These are phyloP conservation scores for Phylloscopus trochiloides DNA, from an alignment of 2,113 vertebrate species.

Conservation along the genomic window DNA sequence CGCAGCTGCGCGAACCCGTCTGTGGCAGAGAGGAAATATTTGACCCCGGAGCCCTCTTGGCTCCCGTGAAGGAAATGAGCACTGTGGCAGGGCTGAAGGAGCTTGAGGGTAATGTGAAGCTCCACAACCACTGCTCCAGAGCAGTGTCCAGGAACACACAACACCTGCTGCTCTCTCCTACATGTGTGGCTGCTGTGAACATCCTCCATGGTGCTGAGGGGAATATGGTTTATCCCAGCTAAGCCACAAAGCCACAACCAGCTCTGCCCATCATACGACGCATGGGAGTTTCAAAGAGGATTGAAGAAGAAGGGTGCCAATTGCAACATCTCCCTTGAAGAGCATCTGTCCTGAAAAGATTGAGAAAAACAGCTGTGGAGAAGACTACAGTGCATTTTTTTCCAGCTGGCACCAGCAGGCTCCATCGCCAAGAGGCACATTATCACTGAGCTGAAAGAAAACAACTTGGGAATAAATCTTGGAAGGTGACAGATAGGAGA, in stretches of 20 bases:
- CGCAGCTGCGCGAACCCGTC: not conserved
- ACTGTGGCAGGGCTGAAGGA: not conserved
- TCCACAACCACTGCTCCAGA: rapidly evolving
- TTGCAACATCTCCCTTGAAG: not conserved
- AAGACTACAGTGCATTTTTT: constrained; percentile 4
- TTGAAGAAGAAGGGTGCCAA: constrained; percentile 2
- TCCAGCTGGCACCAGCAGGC: constrained; percentile 43
- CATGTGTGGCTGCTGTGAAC: not conserved
- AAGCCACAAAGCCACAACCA: not conserved
- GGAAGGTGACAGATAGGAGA: not conserved
- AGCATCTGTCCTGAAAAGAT: constrained; percentile 19
- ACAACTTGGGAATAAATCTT: constrained; percentile 27
- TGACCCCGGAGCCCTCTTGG: not conserved
- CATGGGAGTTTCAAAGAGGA: constrained; percentile 18
- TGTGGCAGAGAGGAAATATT: constrained; percentile 22
- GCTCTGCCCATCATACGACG: not conserved
- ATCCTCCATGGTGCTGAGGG: not conserved
- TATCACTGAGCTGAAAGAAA: constrained; percentile 19
- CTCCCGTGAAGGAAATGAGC: not conserved
- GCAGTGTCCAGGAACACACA: not conserved
- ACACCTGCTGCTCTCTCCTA: not conserved
- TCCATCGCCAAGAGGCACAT: not conserved
- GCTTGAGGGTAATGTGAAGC: not conserved
- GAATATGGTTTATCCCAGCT: not conserved
- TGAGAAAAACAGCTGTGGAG: constrained; percentile 31